phyloP scores from a whole-genome alignment of 2,797 vertebrate species.

The Cirrhinus molitorella region DNA sequence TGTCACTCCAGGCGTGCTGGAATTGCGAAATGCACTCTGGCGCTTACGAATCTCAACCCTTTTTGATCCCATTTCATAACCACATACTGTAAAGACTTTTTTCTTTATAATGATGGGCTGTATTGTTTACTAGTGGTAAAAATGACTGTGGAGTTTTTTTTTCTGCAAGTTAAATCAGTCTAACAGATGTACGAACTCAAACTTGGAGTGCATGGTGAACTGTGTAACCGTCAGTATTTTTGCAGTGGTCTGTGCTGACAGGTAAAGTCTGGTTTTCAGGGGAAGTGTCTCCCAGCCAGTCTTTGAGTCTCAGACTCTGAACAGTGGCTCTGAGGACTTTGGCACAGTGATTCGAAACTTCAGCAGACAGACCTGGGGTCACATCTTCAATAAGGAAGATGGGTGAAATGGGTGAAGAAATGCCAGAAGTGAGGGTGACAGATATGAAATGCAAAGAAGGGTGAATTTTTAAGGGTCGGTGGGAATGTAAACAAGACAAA shows the following conservation, averaged over 20 bases:
- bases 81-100: background rate
- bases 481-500: background rate
- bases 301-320: slow-evolving; percentile 42
- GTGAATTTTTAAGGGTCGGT: slow-evolving; percentile 1
- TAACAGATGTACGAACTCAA: background rate
- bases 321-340: slow-evolving; percentile 14
- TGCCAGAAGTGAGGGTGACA: background rate
- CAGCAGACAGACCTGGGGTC: background rate
- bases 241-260: slow-evolving; percentile 12
- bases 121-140: slow-evolving; percentile 20
- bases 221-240: background rate
- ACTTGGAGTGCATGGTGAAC: background rate
- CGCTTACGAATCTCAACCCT: background rate
- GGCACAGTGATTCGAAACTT: background rate
- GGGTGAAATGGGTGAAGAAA: slow-evolving; percentile 35
- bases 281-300: slow-evolving; percentile 35
- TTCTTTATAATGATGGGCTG: background rate
- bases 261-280: slow-evolving; percentile 20
- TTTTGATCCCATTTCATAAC: background rate
- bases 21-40: background rate
- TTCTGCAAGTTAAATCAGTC: background rate
- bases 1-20: slow-evolving; percentile 10
- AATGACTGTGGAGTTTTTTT: background rate
- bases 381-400: slow-evolving; percentile 12
- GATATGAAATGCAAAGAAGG: slow-evolving; percentile 6